phyloP scores from a whole-genome alignment of 2,113 vertebrate genomes.

The Garra rufa region DNA sequence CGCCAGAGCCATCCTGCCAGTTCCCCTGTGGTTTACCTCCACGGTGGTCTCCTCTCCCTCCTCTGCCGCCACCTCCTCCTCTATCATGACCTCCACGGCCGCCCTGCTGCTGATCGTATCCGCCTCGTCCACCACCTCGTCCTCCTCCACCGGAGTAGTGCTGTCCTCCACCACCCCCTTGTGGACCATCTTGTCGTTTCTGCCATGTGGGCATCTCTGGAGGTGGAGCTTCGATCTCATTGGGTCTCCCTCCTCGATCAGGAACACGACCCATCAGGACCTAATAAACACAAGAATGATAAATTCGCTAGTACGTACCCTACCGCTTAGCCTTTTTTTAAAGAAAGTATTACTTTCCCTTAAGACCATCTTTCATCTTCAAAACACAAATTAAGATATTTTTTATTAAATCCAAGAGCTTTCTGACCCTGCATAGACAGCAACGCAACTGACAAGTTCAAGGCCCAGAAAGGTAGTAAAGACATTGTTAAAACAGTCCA shows the following conservation, averaged over 20 bases:
- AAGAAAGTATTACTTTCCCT: too few species aligned
- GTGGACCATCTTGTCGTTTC: slow-evolving; percentile 91
- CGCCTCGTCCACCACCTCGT: slow-evolving; percentile 84
- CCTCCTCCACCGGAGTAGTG: slow-evolving; percentile 75
- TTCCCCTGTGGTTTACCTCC: slow-evolving; percentile 86
- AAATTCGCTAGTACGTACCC: background rate
- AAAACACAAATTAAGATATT: too few species aligned
- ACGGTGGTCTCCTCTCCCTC: slow-evolving; percentile 77
- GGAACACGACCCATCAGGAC: slow-evolving; percentile 97
- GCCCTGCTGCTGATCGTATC: slow-evolving; percentile 79
- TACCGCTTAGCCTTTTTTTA: background rate
- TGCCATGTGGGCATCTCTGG: slow-evolving; percentile 99
- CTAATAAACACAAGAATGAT: slow-evolving; percentile 64
- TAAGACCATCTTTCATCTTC: too few species aligned
- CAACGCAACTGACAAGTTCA: too few species aligned
- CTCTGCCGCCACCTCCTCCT: slow-evolving; percentile 55
- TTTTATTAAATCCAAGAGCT: too few species aligned
- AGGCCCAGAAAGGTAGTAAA: too few species aligned
- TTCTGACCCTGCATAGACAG: too few species aligned
- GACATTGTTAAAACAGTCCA: too few species aligned
- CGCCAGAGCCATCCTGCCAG: slow-evolving; percentile 84
- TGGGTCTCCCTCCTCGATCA: slow-evolving; percentile 94
- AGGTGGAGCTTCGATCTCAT: slow-evolving; percentile 95
- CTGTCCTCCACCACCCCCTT: slow-evolving; percentile 77
- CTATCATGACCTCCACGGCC: slow-evolving; percentile 70